A percentile compares a stretch with the other conserved stretches of the same genome.
Evolutionary conservation across 2,797 vertebrate genomes (phyloP).

Genomic region (Crypturellus tataupa): DNA sequence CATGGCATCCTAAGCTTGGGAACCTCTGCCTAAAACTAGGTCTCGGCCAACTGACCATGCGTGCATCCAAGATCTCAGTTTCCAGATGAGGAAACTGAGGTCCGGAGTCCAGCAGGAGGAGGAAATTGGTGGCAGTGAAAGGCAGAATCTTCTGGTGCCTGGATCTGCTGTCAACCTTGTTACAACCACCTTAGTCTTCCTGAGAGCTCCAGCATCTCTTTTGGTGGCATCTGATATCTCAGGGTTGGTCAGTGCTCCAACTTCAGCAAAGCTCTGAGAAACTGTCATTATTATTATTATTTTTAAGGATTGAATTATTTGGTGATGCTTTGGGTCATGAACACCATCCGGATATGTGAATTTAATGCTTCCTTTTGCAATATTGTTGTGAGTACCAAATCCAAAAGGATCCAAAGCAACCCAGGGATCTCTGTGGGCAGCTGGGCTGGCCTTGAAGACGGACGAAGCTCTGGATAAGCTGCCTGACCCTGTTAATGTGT

Average conservation of each 20-base stretch:
- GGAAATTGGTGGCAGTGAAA: fast-evolving
- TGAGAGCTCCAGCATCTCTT: background rate
- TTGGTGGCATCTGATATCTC: background rate
- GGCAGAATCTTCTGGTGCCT: background rate
- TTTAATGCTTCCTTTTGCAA: fast-evolving
- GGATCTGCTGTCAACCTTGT: background rate
- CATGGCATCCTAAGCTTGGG: background rate
- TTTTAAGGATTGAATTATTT: conserved; percentile 6
- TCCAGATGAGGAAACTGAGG: background rate
- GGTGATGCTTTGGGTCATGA: background rate
- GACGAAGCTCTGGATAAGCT: fast-evolving
- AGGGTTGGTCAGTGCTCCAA: background rate
- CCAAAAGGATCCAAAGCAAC: background rate
- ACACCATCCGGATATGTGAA: background rate
- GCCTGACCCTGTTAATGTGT: fast-evolving
- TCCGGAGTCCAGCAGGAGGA: background rate
- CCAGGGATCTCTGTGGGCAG: fast-evolving
- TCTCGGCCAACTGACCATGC: background rate
- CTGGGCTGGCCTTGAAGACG: background rate
- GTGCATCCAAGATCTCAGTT: background rate
- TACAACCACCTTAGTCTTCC: fast-evolving
- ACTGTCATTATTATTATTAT: background rate
- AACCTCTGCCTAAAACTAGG: background rate
- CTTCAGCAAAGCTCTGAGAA: background rate
- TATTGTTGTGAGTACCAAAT: fast-evolving